Conservation (phyloP, 2,888 invertebrate species). For the Aleiodes leptofemur region DNA sequence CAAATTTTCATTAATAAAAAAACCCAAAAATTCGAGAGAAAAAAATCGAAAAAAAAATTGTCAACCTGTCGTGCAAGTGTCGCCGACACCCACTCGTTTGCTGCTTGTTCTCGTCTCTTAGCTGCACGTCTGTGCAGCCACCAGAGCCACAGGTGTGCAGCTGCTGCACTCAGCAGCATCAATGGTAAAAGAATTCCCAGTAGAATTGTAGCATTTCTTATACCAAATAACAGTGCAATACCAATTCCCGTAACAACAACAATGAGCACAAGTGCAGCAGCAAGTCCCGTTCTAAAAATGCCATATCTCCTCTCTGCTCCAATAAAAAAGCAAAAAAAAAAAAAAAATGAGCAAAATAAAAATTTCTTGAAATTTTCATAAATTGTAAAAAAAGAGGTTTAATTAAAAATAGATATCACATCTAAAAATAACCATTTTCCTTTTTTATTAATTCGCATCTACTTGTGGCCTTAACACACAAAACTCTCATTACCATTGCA, state of each 20-base stretch:
- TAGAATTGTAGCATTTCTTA: constrained; percentile 48
- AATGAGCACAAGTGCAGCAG: constrained; percentile 48
- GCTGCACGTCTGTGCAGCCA: constrained; percentile 49
- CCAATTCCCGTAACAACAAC: constrained; percentile 44
- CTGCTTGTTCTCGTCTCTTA: constrained; percentile 47
- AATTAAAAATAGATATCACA: no score
- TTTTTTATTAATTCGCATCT: no score
- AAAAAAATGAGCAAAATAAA: background rate
- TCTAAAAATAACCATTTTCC: no score
- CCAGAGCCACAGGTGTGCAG: constrained; percentile 53
- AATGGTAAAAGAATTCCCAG: constrained; percentile 50
- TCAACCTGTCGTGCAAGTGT: constrained; percentile 47
- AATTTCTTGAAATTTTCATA: background rate
- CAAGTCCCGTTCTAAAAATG: constrained; percentile 47
- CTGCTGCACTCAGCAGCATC: constrained; percentile 44
- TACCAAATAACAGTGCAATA: constrained; percentile 49
- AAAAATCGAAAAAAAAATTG: background rate
- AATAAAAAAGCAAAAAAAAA: background rate
- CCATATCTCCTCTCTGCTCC: constrained; percentile 51
- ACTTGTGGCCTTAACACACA: no score
- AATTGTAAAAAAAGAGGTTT: background rate
- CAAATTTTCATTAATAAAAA: background rate
- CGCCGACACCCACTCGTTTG: constrained; percentile 51
- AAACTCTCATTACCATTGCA: no score
- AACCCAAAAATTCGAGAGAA: background rate